phyloP scores from a whole-genome alignment of 2,888 invertebrate species.

The Malthinus flaveolus region DNA sequence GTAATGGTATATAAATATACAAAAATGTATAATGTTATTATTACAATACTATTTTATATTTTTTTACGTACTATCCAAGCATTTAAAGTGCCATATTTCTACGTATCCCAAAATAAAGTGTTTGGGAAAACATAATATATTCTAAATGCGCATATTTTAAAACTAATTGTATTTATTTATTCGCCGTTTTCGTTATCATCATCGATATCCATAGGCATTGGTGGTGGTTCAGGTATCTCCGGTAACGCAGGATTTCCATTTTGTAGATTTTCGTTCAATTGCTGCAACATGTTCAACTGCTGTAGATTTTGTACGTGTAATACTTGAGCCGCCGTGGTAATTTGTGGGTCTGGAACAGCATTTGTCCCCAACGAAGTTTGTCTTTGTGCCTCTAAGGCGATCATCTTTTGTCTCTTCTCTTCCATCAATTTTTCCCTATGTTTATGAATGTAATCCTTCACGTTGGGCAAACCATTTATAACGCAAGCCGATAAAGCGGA shows the following conservation, averaged over 20 bases:
- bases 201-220: constrained; percentile 35
- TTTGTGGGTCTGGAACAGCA: constrained; percentile 42
- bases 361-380: constrained; percentile 42
- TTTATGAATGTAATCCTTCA: constrained; percentile 88
- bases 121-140: too few relatives aligned
- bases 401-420: constrained; percentile 80
- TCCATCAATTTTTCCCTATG: constrained; percentile 85
- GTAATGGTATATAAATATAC: too few relatives aligned
- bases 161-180: too few relatives aligned
- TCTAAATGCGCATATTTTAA: too few relatives aligned
- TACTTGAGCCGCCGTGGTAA: constrained; percentile 39
- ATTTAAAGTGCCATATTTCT: too few relatives aligned
- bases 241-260: constrained; percentile 43
- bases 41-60: too few relatives aligned
- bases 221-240: constrained; percentile 37
- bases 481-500: constrained; percentile 91
- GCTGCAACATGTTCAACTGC: constrained; percentile 52
- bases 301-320: constrained; percentile 47
- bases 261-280: constrained; percentile 48
- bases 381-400: constrained; percentile 62
- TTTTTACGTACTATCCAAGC: too few relatives aligned
- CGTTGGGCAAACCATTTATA: constrained; percentile 84
- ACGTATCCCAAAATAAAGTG: too few relatives aligned
- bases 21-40: too few relatives aligned
- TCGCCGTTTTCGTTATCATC: constrained; percentile 11